Evolutionary conservation across 2,113 vertebrate species (phyloP).

Genomic region (Rallus limicola): DNA sequence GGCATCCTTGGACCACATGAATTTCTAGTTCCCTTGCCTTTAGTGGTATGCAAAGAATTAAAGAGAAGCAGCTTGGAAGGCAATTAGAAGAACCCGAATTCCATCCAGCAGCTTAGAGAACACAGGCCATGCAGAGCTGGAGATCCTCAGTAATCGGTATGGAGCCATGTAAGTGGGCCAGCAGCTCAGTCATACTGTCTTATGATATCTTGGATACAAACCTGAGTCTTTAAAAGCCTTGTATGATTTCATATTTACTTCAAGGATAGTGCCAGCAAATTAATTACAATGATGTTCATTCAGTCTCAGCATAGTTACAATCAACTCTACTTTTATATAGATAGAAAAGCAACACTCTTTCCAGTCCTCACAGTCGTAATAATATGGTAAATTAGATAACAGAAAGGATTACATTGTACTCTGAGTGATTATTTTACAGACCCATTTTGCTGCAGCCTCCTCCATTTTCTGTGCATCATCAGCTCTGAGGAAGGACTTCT

Average conservation of each 20-base stretch:
- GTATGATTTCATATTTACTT: not conserved
- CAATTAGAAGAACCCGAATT: not conserved
- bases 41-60: not conserved
- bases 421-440: not conserved
- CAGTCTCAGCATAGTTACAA: not conserved
- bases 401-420: slow-evolving; percentile 9
- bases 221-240: not conserved
- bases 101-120: not conserved
- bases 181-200: not conserved
- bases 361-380: accelerated
- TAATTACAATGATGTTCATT: not conserved
- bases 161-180: not conserved
- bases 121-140: not conserved
- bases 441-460: not conserved
- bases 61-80: not conserved
- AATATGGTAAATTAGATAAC: not conserved
- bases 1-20: not conserved
- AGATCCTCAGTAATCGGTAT: not conserved
- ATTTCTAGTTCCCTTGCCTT: not conserved
- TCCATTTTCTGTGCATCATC: not conserved
- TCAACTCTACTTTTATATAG: not conserved
- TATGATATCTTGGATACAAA: not conserved
- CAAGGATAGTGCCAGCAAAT: not conserved
- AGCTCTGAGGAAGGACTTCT: not conserved
- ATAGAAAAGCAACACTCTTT: not conserved